phyloP scores from a whole-genome alignment of 2,113 vertebrate genomes.

The Aramus guarauna region DNA sequence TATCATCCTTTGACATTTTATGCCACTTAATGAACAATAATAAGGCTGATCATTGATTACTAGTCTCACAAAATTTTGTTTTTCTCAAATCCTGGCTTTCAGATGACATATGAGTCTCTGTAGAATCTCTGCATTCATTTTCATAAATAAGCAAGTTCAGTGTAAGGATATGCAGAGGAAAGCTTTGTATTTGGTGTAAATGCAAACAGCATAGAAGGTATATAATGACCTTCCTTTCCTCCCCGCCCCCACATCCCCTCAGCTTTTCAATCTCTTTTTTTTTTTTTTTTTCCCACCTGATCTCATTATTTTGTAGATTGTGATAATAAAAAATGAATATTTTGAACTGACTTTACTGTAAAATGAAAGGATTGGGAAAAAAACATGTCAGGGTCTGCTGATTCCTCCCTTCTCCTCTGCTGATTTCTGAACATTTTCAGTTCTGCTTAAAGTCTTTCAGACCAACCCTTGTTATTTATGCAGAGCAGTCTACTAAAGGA shows the following conservation, averaged over 20 bases:
- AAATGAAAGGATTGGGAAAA: background rate
- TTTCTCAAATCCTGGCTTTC: background rate
- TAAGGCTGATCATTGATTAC: background rate
- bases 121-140: background rate
- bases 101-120: background rate
- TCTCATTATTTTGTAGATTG: background rate
- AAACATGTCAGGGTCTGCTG: background rate
- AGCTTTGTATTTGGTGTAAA: background rate
- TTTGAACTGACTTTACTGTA: background rate
- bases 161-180: background rate
- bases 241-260: accelerated
- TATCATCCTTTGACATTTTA: background rate
- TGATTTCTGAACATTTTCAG: background rate
- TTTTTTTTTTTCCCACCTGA: background rate
- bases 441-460: background rate
- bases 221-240: background rate
- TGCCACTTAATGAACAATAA: background rate
- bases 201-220: background rate
- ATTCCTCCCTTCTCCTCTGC: background rate
- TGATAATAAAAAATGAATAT: background rate
- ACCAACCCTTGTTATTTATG: background rate
- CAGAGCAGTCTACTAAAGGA: background rate
- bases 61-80: background rate
- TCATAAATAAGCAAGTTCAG: background rate
- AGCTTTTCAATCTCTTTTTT: background rate